Evolutionary conservation across 37 sponge, comb jelly and placozoan genomes (phyloP).

Genomic region (Hormiphora californensis): DNA sequence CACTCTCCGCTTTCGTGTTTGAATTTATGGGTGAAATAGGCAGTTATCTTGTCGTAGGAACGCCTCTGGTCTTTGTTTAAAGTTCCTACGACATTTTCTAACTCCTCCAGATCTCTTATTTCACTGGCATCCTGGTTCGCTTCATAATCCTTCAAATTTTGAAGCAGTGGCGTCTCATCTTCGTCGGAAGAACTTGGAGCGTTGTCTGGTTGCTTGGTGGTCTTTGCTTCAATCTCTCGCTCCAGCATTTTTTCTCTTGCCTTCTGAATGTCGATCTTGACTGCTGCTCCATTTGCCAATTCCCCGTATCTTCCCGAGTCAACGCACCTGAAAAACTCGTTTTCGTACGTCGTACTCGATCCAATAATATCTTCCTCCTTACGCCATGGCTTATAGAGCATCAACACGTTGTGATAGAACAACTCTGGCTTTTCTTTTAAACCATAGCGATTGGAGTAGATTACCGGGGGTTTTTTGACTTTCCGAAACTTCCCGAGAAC

Average conservation of each 20-base stretch:
- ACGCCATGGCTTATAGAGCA: neutral
- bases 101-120: neutral
- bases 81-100: neutral
- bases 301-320: neutral
- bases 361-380: neutral
- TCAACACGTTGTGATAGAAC: neutral
- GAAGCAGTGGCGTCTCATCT: neutral
- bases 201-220: neutral
- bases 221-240: neutral
- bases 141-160: neutral
- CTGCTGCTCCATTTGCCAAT: neutral
- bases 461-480: neutral
- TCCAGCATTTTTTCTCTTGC: constrained; percentile 8
- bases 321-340: neutral
- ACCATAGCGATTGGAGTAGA: neutral
- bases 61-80: constrained; percentile 1
- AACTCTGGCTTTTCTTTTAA: neutral
- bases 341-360: neutral
- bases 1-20: neutral
- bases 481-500: neutral
- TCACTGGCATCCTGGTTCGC: neutral
- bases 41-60: neutral
- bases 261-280: neutral
- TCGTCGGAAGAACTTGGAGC: neutral
- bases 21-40: neutral